These are phyloP conservation scores for Mormyrops attenuatus DNA, from an alignment of 2,797 vertebrate species.

Conservation along the genomic window DNA sequence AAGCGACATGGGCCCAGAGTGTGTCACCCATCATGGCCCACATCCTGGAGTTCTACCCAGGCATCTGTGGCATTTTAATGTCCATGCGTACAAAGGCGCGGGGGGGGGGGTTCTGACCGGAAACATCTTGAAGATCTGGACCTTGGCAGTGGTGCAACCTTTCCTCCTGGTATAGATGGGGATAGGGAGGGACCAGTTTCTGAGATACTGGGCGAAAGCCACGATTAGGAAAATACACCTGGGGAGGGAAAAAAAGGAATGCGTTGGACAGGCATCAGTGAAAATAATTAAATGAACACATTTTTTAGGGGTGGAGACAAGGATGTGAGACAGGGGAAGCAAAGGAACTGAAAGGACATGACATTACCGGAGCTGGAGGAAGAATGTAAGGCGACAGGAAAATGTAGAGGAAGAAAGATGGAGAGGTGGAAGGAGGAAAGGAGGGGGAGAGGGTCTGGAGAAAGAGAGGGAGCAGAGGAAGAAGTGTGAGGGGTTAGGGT, in stretches of 20 bases:
- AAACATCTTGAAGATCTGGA: slow-evolving; percentile 96
- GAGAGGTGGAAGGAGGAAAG: not conserved
- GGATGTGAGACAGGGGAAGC: not conserved
- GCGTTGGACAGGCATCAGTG: not conserved
- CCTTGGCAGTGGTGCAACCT: slow-evolving; percentile 63
- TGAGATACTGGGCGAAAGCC: slow-evolving; percentile 87
- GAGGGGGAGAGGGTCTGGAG: not conserved
- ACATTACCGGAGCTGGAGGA: not conserved
- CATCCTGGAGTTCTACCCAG: not conserved
- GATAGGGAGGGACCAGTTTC: slow-evolving; percentile 65
- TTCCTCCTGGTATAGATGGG: slow-evolving; percentile 69
- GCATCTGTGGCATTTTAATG: not conserved
- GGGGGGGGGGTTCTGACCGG: slow-evolving; percentile 63
- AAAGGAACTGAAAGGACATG: not conserved
- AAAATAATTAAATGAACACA: not conserved
- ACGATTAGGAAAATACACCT: slow-evolving; percentile 85
- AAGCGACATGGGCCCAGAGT: not conserved
- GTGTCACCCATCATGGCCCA: not conserved
- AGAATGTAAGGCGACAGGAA: not conserved
- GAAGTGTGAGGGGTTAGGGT: not conserved
- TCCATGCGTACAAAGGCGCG: no score
- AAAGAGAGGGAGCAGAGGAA: not conserved
- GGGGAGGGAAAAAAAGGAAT: slow-evolving; percentile 16
- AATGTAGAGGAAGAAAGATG: not conserved
- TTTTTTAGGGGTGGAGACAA: not conserved